Evolutionary conservation across 2,113 vertebrate species (phyloP), one percentile per base, ranked within the genome.

Genomic region (Pachycephala philippinensis): DNA sequence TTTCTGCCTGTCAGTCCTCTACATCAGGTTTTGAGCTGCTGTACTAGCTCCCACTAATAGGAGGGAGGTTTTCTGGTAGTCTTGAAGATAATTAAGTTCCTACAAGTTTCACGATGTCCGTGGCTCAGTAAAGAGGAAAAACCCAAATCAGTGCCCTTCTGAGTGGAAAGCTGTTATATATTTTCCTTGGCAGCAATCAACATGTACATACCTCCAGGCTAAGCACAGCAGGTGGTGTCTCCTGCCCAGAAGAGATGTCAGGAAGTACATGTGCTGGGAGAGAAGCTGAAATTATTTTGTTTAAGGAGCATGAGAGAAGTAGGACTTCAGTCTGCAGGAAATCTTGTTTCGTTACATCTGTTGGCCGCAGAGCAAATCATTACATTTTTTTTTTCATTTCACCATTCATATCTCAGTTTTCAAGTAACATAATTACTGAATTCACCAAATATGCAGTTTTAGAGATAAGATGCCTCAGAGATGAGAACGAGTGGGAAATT

Each of bases 121-220:
- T 80, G 52, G 68, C 76, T 92, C 68, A 75, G 30, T 81, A 90
- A 89, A 66, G 47, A 77, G 21, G 39, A 87, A 92, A 84, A 95
- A 9, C 39, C 15, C 19, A 66, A 77, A 77, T 84, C 83, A 47
- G 42, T 65, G 39, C 47, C 68, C 83, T 75, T 70, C 68, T 45
- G 88, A 77, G 68, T 70, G 23, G 42, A 77, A 92, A 88, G 47
- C 79, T 95, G 86, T 84, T 83, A 49, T 3, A 26, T 35, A 66
- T 80, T 97, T 92, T 86, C 33, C 39, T 92, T 90, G 83, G 59
- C 86, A 88, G 83, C 50, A 77, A 35, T 94, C 59, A 50, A 16
- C 9, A 39, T 66, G 24, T 24, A 63, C 42, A 3, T 70, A 63
- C 27, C 87, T 92, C 22, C 35, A 72, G 85, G 90, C 90, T 86